phyloP scores from a whole-genome alignment of 2,888 invertebrate genomes.

The Aspidiotus destructor region DNA sequence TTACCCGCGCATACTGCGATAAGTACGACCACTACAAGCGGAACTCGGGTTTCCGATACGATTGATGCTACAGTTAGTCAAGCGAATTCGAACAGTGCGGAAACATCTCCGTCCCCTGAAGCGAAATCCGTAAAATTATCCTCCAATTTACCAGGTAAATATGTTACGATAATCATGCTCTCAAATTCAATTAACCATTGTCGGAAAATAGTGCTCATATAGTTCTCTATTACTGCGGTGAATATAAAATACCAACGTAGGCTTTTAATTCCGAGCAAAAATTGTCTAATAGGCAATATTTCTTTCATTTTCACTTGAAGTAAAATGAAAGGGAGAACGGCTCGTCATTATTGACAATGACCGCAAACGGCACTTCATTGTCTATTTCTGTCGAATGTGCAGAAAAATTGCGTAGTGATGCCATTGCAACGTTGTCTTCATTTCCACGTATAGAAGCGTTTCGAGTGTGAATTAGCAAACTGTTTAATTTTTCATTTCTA shows the following conservation, averaged over 20 bases:
- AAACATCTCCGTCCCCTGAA: constrained; percentile 11
- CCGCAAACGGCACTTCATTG: too few relatives aligned
- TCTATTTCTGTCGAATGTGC: too few relatives aligned
- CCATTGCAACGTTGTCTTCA: too few relatives aligned
- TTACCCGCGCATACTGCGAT: not conserved
- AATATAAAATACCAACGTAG: too few relatives aligned
- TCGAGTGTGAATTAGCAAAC: not conserved
- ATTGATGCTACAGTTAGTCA: constrained; percentile 21
- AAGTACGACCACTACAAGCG: constrained; percentile 15
- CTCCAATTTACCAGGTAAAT: constrained; percentile 14
- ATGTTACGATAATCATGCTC: not conserved
- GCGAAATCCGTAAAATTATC: constrained; percentile 10
- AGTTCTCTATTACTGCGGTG: too few relatives aligned
- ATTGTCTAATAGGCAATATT: too few relatives aligned
- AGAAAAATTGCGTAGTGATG: too few relatives aligned
- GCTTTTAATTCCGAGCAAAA: too few relatives aligned
- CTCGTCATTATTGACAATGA: too few relatives aligned
- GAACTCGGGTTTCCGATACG: constrained; percentile 9
- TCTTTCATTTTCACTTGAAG: too few relatives aligned
- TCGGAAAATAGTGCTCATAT: not conserved
- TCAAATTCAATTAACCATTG: not conserved
- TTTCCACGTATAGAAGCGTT: too few relatives aligned
- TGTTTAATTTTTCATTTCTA: constrained; percentile 1
- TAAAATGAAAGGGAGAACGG: too few relatives aligned
- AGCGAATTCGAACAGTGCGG: constrained; percentile 9